Base-by-base conservation (phyloP, 2,888 invertebrate genomes). In the Baronia brevicornis region DNA sequence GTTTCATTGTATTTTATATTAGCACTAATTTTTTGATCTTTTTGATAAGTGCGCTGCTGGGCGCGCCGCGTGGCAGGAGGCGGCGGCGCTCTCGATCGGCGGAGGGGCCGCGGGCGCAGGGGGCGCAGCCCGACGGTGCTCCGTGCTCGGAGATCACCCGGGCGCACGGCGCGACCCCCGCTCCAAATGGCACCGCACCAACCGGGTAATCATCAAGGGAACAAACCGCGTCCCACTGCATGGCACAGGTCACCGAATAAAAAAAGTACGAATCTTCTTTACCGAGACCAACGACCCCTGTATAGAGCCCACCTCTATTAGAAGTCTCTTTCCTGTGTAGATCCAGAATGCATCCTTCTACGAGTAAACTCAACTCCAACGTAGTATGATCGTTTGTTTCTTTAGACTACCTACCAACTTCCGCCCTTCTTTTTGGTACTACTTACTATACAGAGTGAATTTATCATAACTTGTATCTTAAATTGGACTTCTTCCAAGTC, bases 131-230 rank as follows among this genome's bases (percentile, higher is more conserved):
- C 85, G 73, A 58, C 86, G 65, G 70, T 84, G 84, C 68, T 84
- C 84, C 44, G 84, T 84, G 50, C 74, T 70, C 69, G 88, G 90
- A 61, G 90, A 90, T 80, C 90, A 90, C 66, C 90, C 90, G 59
- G 87, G 88, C 64, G 78, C 82, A 19, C 48, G 80, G 20, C 56
- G 65, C 25, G 73, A 68, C 55, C 58, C 51, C 24, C 51, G 68
- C 43, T 87, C 91, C 84, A 94, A 94, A 90, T 94, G 94, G 94
- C 92, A 93, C 86, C 91, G 93, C 77, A 89, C 91, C 78, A 94
- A 94, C 86, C 88, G 93, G 88, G 94, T 94, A 87, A 85, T 35
- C 35, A 15, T 35, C 35, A 35, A 35, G 35, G 25, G 29, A 32
- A 32, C n/a, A 18, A 34, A 34, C 17, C 35, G 35, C 35, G 20